Conservation (phyloP, 92 coral and sea anemone genomes). For the Porites cylindrica region DNA sequence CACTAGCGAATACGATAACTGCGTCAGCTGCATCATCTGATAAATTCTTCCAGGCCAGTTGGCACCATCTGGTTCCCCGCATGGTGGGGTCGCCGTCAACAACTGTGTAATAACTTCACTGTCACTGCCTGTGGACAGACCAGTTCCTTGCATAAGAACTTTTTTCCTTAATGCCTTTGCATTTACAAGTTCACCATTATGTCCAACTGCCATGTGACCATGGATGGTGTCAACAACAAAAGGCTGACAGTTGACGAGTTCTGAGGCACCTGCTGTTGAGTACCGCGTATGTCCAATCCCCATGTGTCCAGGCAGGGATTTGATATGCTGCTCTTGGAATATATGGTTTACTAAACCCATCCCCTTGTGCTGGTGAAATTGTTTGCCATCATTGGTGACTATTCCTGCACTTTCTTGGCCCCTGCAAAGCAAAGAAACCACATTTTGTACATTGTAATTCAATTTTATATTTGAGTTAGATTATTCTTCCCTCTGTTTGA, state of each 20-base stretch:
- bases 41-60: conserved; percentile 96
- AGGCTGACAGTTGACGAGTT: conserved; percentile 95
- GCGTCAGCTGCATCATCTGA: conserved; percentile 80
- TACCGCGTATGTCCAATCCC: conserved; percentile 98
- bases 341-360: conserved; percentile 93
- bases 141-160: conserved; percentile 83
- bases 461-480: too few relatives aligned
- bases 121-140: conserved; percentile 94
- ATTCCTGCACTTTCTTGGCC: conserved; percentile 99
- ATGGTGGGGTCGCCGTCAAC: conserved; percentile 90
- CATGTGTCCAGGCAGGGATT: conserved; percentile 88
- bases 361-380: conserved; percentile 90
- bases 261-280: conserved; percentile 95
- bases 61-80: conserved; percentile 97
- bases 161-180: conserved; percentile 87
- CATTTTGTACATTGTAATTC: background rate
- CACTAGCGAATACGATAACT: conserved; percentile 88
- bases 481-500: too few relatives aligned
- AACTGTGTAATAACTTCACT: conserved; percentile 96
- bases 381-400: conserved; percentile 87
- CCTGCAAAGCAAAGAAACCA: conserved; percentile 41
- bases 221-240: conserved; percentile 98
- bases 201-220: conserved; percentile 96
- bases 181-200: conserved; percentile 96
- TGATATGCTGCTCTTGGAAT: conserved; percentile 80